These are phyloP conservation scores for Acomys russatus DNA, from an alignment of 2,797 vertebrate genomes.

Conservation along the genomic window DNA sequence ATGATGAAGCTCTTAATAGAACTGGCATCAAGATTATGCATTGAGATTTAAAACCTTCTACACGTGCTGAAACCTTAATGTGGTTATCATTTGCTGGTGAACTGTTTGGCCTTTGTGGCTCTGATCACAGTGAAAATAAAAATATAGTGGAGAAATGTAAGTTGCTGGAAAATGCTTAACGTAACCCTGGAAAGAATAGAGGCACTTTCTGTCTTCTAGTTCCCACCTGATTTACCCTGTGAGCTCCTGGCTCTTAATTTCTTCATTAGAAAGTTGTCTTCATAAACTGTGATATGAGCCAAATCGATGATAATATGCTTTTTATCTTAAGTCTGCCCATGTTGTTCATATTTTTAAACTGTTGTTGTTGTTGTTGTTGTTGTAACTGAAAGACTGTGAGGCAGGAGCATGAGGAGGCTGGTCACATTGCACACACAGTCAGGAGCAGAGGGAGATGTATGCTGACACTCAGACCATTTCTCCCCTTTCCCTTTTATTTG, in stretches of 20 bases:
- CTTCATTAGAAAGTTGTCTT: not conserved
- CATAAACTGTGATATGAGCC: not conserved
- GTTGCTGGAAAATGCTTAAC: not conserved
- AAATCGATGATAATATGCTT: not conserved
- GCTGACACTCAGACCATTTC: not conserved
- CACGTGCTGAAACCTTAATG: not conserved
- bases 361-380: not conserved
- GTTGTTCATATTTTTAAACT: not conserved
- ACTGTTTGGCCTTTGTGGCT: not conserved
- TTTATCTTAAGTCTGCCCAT: not conserved
- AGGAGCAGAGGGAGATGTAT: not conserved
- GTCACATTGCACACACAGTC: not conserved
- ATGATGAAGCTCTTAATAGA: not conserved
- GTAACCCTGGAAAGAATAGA: not conserved
- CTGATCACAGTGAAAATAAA: conserved; percentile 1
- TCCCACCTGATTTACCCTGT: not conserved
- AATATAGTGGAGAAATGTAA: not conserved
- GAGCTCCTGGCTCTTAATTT: not conserved
- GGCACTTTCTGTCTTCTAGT: not conserved
- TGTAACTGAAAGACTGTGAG: not conserved
- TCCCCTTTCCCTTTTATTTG: no score
- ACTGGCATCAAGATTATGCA: not conserved
- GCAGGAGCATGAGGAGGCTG: not conserved
- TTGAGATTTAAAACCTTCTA: not conserved
- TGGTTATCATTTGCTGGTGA: not conserved